These are phyloP conservation scores for Crenuchus spilurus DNA, from an alignment of 2,797 vertebrate genomes.

Conservation along the genomic window DNA sequence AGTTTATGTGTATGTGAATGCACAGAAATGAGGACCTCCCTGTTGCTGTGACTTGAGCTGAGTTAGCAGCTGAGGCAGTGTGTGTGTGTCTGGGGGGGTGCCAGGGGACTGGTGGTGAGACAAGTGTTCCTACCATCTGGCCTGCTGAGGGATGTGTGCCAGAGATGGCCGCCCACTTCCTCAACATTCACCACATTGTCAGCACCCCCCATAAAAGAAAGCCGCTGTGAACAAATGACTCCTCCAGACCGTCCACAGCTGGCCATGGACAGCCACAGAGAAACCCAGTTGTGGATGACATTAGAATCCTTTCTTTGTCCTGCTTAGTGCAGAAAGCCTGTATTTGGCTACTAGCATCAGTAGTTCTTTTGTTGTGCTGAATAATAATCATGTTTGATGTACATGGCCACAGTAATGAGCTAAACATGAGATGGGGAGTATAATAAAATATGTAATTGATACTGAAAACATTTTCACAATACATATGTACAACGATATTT, in stretches of 20 bases:
- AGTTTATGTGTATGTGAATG: conserved; percentile 14
- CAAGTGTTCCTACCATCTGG: conserved; percentile 55
- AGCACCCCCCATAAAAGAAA: conserved; percentile 38
- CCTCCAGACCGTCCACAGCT: conserved; percentile 42
- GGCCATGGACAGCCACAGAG: conserved; percentile 13
- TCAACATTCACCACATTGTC: conserved; percentile 50
- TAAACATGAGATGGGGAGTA: not conserved
- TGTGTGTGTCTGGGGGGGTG: conserved; percentile 38
- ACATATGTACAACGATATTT: no score
- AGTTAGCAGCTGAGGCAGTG: conserved; percentile 31
- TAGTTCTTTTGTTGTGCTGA: conserved; percentile 6
- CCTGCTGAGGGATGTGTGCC: conserved; percentile 45
- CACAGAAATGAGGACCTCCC: conserved; percentile 11
- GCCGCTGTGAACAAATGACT: conserved; percentile 45
- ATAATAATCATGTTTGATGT: not conserved
- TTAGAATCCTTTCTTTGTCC: conserved; percentile 17
- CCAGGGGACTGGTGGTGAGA: conserved; percentile 46
- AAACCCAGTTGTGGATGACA: conserved; percentile 12
- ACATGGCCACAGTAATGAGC: not conserved
- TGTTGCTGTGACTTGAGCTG: conserved; percentile 32
- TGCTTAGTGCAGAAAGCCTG: not conserved
- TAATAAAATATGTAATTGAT: not conserved
- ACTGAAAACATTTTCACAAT: not conserved
- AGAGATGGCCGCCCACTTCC: conserved; percentile 42
- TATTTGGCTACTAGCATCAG: conserved; percentile 10